Evolutionary conservation across 1,140 invertebrate species (phyloP).

Genomic region (Bemisia tabaci): DNA sequence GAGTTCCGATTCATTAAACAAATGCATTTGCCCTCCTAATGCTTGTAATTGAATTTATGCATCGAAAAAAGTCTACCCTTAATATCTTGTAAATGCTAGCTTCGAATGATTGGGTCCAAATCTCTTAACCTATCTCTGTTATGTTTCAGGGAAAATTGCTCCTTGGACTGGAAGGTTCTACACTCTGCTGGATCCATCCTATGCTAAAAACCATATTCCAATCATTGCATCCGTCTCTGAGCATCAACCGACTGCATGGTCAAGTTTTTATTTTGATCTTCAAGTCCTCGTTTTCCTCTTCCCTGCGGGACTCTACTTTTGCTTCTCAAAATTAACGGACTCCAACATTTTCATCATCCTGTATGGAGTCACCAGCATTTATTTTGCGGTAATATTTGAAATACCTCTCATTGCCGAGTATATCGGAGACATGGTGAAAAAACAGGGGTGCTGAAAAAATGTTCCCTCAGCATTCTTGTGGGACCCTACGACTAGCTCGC

Average conservation of each 20-base stretch:
- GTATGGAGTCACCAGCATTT: constrained; percentile 94
- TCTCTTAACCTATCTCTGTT: no score
- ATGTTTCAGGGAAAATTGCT: constrained; percentile 76
- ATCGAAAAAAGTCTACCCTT: no score
- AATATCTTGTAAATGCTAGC: no score
- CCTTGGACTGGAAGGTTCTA: constrained; percentile 99
- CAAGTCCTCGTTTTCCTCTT: constrained; percentile 91
- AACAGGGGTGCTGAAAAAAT: no score
- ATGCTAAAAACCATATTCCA: constrained; percentile 98
- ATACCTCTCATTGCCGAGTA: no score
- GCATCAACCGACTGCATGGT: constrained; percentile 98
- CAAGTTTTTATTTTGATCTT: constrained; percentile 95
- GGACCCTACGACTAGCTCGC: no score
- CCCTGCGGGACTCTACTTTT: constrained; percentile 90
- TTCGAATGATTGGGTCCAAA: no score
- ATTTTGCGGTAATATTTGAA: constrained; percentile 78
- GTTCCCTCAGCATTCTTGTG: no score
- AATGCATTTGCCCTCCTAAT: no score
- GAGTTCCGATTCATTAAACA: no score
- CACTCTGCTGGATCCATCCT: constrained; percentile 90
- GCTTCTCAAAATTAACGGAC: constrained; percentile 85
- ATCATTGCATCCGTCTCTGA: constrained; percentile 98
- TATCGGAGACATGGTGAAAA: no score
- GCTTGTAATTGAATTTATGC: no score
- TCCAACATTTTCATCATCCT: constrained; percentile 95